These are phyloP conservation scores for Cheirogaleus medius DNA, from an alignment of 2,113 vertebrate species.

Conservation along the genomic window DNA sequence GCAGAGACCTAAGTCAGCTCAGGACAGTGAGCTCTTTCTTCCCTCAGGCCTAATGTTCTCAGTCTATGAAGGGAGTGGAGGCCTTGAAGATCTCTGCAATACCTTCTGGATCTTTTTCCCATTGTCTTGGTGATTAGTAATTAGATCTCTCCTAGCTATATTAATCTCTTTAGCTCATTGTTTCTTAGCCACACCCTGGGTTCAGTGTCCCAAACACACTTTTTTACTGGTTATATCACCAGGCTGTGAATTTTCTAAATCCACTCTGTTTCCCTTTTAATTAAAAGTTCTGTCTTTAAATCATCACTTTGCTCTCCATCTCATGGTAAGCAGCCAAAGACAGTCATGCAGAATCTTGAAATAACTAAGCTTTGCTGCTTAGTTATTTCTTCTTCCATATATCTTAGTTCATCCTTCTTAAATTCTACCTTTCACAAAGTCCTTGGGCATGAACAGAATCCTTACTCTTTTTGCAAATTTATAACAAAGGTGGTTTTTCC, in stretches of 20 bases:
- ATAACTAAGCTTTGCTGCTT: neutral
- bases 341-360: neutral
- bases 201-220: neutral
- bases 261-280: neutral
- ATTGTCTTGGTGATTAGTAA: neutral
- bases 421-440: neutral
- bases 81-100: neutral
- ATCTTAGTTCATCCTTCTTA: neutral
- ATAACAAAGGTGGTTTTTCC: neutral
- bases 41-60: neutral
- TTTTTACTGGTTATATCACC: neutral
- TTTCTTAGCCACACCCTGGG: neutral
- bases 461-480: neutral
- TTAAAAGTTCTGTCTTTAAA: neutral
- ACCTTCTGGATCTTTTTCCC: neutral
- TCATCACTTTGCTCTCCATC: neutral
- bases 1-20: neutral
- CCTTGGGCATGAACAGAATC: neutral
- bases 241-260: neutral
- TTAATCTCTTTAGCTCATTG: neutral
- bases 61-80: neutral
- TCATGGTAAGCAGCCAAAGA: neutral
- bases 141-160: neutral
- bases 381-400: neutral
- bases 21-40: neutral